phyloP scores from a whole-genome alignment of 2,888 invertebrate genomes.

The Lasius platythorax region DNA sequence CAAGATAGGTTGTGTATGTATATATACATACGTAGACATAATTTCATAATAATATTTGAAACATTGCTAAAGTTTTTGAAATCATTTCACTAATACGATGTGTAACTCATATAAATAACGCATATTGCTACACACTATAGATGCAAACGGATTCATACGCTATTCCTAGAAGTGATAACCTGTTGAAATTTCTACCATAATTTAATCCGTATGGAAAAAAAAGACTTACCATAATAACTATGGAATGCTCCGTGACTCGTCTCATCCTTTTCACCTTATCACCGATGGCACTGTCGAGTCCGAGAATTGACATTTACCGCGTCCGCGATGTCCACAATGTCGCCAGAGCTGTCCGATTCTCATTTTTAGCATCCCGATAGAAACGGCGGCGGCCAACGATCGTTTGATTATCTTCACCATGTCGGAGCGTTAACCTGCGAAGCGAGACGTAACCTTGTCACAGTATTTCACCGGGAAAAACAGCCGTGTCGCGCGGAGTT shows the following conservation, averaged over 20 bases:
- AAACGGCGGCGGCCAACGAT: background rate
- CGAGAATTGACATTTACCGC: background rate
- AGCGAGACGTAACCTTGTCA: conserved; percentile 71
- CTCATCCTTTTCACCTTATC: background rate
- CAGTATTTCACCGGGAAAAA: conserved; percentile 73
- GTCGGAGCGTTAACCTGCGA: conserved; percentile 58
- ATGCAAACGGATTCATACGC: background rate
- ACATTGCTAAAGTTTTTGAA: too few species aligned
- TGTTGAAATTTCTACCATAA: background rate
- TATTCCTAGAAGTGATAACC: background rate
- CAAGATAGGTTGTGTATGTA: too few species aligned
- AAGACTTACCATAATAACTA: background rate
- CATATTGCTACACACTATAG: background rate
- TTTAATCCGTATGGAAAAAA: background rate
- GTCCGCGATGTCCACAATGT: background rate
- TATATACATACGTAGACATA: too few species aligned
- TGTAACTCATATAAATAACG: background rate
- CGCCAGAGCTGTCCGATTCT: background rate
- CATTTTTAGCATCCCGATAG: background rate
- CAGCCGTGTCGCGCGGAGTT: conserved; percentile 76
- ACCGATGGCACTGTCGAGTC: background rate
- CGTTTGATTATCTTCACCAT: conserved; percentile 34
- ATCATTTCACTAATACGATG: too few species aligned
- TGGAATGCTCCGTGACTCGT: background rate
- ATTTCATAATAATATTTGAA: too few species aligned